These are phyloP conservation scores for Stigmatopora argus DNA, from an alignment of 2,113 vertebrate species.

Conservation along the genomic window DNA sequence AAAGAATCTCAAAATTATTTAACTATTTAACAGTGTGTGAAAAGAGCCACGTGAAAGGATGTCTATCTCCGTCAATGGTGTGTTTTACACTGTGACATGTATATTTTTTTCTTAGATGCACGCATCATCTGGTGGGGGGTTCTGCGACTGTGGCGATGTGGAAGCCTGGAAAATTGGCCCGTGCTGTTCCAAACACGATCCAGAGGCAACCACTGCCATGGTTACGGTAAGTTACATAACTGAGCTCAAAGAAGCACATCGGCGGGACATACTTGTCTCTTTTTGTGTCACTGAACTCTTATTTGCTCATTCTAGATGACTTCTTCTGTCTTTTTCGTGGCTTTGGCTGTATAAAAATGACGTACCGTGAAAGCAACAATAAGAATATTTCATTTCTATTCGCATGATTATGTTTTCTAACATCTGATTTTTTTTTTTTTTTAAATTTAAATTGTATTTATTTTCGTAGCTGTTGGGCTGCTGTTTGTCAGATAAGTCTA, in stretches of 20 bases:
- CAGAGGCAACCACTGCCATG: slow-evolving; percentile 71
- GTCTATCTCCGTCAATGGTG: too few species aligned
- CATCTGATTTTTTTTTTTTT: slow-evolving; percentile 5
- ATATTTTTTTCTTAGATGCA: slow-evolving; percentile 80
- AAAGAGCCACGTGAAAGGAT: too few species aligned
- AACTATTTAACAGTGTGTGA: too few species aligned
- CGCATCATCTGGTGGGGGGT: slow-evolving; percentile 89
- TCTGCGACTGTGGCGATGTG: slow-evolving; percentile 94
- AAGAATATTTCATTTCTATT: background rate
- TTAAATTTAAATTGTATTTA: background rate
- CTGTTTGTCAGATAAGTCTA: slow-evolving; percentile 33
- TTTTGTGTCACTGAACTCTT: slow-evolving; percentile 56
- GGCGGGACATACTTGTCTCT: slow-evolving; percentile 32
- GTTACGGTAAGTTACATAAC: slow-evolving; percentile 79
- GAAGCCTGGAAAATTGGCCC: slow-evolving; percentile 97
- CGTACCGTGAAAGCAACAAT: background rate
- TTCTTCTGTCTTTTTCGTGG: slow-evolving; percentile 24
- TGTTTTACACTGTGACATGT: slow-evolving; percentile 5
- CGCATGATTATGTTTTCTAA: slow-evolving; percentile 5
- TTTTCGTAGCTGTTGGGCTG: background rate
- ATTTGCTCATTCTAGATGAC: slow-evolving; percentile 51
- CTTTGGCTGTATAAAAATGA: slow-evolving; percentile 27
- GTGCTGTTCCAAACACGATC: slow-evolving; percentile 84
- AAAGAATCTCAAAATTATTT: background rate
- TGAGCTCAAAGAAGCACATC: slow-evolving; percentile 43